A percentile compares a stretch with the other conserved stretches of the same genome.
Conservation (phyloP, 2,113 vertebrate species). For the Ochotona curzoniae region DNA sequence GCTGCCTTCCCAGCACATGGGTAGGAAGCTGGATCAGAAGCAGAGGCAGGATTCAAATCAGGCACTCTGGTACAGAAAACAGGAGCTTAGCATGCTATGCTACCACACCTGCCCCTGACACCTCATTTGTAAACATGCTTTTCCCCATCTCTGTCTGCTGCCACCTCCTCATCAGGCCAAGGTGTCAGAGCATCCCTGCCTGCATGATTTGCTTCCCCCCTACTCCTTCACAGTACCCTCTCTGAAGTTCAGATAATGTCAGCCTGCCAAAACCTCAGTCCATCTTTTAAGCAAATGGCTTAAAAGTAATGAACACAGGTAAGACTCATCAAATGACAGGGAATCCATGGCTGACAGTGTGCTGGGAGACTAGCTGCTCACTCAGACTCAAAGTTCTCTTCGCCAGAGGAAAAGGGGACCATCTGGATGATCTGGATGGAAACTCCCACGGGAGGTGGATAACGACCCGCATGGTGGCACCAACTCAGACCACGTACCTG, state of each 20-base stretch:
- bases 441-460: not conserved
- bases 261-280: slow-evolving; percentile 29
- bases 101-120: not conserved
- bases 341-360: not conserved
- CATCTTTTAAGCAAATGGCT: not conserved
- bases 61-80: too few relatives aligned
- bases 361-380: not conserved
- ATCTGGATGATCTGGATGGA: not conserved
- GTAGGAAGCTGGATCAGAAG: too few relatives aligned
- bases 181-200: not conserved
- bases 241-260: not conserved
- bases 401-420: not conserved
- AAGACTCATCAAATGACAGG: not conserved
- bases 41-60: too few relatives aligned
- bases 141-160: not conserved
- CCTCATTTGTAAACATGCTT: not conserved
- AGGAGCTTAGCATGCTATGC: too few relatives aligned
- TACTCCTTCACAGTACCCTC: not conserved
- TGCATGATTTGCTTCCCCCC: not conserved
- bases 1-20: too few relatives aligned
- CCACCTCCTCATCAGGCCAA: not conserved
- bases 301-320: not conserved
- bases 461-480: not conserved
- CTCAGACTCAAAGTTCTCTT: not conserved
- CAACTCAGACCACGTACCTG: not conserved